These are phyloP conservation scores for Doris montereyensis DNA, from an alignment of 2,888 invertebrate genomes.

Conservation along the genomic window DNA sequence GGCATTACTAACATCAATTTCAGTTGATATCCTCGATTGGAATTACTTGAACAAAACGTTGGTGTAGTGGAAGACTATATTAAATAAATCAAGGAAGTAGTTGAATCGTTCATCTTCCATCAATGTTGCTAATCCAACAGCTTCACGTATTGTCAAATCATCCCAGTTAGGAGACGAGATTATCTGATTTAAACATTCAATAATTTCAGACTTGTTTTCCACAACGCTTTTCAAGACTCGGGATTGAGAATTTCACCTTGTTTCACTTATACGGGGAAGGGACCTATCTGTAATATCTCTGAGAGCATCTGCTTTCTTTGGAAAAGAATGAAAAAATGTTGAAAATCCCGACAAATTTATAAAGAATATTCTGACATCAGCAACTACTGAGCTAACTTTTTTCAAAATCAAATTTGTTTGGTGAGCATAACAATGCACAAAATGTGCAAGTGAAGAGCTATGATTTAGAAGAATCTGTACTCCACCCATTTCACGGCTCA, in stretches of 20 bases:
- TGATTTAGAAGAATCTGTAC: neutral
- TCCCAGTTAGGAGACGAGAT: no score
- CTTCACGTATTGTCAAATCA: no score
- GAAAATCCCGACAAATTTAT: neutral
- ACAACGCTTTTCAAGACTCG: no score
- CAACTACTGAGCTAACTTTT: neutral
- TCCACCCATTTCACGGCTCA: neutral
- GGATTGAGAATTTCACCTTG: conserved; percentile 1
- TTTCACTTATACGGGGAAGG: neutral
- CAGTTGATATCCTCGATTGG: no score
- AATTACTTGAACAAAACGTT: no score
- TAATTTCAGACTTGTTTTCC: no score
- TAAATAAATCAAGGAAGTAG: no score
- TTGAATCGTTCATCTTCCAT: no score
- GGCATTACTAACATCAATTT: no score
- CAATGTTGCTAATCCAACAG: no score
- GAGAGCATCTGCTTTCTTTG: neutral
- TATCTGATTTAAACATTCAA: no score
- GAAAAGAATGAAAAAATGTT: neutral
- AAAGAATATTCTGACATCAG: neutral
- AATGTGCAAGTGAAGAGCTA: neutral
- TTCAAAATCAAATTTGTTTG: neutral
- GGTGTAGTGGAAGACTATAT: no score
- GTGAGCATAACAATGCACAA: conserved; percentile 1
- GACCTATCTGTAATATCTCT: neutral